Conservation (phyloP, 2,888 invertebrate species). For the Cantharis rustica region DNA sequence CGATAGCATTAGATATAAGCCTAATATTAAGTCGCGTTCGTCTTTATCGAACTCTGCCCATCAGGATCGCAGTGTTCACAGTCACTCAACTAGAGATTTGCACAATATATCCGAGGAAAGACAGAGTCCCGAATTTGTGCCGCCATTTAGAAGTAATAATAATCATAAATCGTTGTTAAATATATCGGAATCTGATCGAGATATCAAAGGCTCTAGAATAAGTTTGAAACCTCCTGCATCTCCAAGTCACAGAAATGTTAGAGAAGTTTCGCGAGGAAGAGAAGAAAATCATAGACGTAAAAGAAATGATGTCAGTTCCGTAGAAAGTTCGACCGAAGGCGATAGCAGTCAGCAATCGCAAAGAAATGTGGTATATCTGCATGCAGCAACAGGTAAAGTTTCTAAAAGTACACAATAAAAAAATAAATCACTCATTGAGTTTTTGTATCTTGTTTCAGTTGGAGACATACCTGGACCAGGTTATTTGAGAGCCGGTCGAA, state of each 20-base stretch:
- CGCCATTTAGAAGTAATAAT: constrained; percentile 45
- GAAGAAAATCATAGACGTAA: constrained; percentile 53
- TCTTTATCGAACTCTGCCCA: constrained; percentile 24
- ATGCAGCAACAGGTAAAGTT: constrained; percentile 75
- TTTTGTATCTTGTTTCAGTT: constrained; percentile 58
- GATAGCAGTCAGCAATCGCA: constrained; percentile 81
- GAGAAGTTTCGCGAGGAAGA: constrained; percentile 54
- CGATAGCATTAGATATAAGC: constrained; percentile 55
- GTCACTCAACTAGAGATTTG: constrained; percentile 58
- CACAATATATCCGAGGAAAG: constrained; percentile 63
- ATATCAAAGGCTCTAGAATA: constrained; percentile 44
- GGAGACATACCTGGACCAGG: constrained; percentile 83
- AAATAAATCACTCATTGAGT: not conserved
- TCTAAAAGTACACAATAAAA: not conserved
- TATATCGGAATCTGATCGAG: constrained; percentile 46
- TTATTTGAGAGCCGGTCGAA: constrained; percentile 58
- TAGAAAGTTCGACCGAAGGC: constrained; percentile 74
- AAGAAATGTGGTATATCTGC: constrained; percentile 81
- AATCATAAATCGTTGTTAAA: constrained; percentile 52
- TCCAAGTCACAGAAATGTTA: constrained; percentile 42
- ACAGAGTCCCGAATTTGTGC: constrained; percentile 12
- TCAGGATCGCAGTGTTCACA: constrained; percentile 38
- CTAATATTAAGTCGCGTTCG: constrained; percentile 39
- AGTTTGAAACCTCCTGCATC: constrained; percentile 53
- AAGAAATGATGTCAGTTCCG: constrained; percentile 60